Evolutionary conservation across 2,888 invertebrate species (phyloP).

Genomic region (Melikaiella ostensackeni): DNA sequence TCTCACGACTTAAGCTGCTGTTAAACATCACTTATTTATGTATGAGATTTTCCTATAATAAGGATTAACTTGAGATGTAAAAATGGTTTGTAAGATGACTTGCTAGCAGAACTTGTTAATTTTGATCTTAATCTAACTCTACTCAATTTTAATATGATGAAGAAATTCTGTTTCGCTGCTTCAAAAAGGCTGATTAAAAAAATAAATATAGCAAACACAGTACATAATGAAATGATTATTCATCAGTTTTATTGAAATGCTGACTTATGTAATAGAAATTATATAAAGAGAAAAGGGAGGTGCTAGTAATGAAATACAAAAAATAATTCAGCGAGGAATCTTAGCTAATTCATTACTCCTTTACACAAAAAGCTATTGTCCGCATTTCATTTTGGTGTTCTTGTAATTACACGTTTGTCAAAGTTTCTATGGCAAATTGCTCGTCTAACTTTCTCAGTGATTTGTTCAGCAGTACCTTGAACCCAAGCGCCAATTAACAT

Average conservation of each 20-base stretch:
- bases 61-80: too few species aligned
- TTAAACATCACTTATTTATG: too few species aligned
- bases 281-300: background rate
- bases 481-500: slow-evolving; percentile 16
- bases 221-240: background rate
- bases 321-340: background rate
- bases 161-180: background rate
- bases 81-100: too few species aligned
- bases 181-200: background rate
- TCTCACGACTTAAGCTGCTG: background rate
- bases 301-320: background rate
- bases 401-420: slow-evolving; percentile 27
- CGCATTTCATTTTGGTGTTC: slow-evolving; percentile 5
- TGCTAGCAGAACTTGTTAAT: background rate
- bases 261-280: background rate
- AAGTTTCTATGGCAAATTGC: slow-evolving; percentile 8
- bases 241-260: background rate
- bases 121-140: background rate
- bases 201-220: background rate
- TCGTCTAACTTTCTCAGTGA: slow-evolving; percentile 20
- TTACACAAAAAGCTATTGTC: slow-evolving; percentile 1
- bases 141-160: background rate
- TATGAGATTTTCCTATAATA: too few species aligned
- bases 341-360: background rate
- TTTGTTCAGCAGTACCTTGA: slow-evolving; percentile 26